Conservation (phyloP, 1,140 invertebrate genomes). For the Drosophila melanica region DNA sequence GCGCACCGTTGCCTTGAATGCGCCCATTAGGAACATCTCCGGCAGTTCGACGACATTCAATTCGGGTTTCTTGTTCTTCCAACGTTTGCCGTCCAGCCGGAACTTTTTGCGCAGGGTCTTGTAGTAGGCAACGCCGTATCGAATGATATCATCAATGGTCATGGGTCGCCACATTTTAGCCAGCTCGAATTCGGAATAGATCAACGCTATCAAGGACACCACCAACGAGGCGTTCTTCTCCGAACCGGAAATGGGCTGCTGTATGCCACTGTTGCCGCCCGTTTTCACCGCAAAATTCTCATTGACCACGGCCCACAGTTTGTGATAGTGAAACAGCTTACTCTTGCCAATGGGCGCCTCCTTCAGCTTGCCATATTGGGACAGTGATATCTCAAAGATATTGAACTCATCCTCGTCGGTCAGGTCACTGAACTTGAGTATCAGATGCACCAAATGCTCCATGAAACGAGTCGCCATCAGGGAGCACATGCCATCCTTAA, state of each 20-base stretch:
- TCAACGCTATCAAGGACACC: slow-evolving; percentile 67
- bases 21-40: slow-evolving; percentile 76
- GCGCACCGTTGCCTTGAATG: slow-evolving; percentile 73
- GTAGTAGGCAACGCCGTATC: slow-evolving; percentile 74
- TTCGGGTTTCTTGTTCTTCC: slow-evolving; percentile 73
- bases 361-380: slow-evolving; percentile 68
- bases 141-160: slow-evolving; percentile 70
- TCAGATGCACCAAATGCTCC: slow-evolving; percentile 76
- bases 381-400: slow-evolving; percentile 69
- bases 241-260: slow-evolving; percentile 66
- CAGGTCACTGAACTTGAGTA: slow-evolving; percentile 64
- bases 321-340: slow-evolving; percentile 35
- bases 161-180: slow-evolving; percentile 64
- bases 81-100: slow-evolving; percentile 69
- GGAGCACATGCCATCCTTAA: slow-evolving; percentile 68
- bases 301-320: slow-evolving; percentile 76
- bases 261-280: slow-evolving; percentile 61
- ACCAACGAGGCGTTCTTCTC: slow-evolving; percentile 75
- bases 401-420: slow-evolving; percentile 60
- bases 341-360: slow-evolving; percentile 34
- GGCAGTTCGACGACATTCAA: slow-evolving; percentile 78
- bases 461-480: slow-evolving; percentile 64
- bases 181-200: slow-evolving; percentile 73
- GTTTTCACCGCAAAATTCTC: slow-evolving; percentile 74
- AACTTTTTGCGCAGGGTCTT: slow-evolving; percentile 72